Conservation (phyloP, 2,888 invertebrate species). For the Drosophila helvetica region DNA sequence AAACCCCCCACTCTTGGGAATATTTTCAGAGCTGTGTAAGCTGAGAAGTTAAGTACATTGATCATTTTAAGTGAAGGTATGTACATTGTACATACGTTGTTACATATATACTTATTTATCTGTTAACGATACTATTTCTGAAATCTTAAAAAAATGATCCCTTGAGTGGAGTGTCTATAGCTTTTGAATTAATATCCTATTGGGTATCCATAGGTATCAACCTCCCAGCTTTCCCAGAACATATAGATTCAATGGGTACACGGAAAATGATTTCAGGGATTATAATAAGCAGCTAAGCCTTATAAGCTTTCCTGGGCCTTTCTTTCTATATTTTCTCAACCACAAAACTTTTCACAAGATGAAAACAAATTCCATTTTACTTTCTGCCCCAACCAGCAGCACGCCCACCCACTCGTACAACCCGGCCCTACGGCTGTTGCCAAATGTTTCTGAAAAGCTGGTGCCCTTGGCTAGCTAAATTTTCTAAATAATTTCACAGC, state of each 20-base stretch:
- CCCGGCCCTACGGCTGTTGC: background rate
- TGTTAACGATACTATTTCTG: too few relatives aligned
- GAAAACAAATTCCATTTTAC: conserved; percentile 45
- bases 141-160: too few relatives aligned
- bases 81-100: too few relatives aligned
- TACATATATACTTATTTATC: too few relatives aligned
- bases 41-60: too few relatives aligned
- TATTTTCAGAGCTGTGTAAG: background rate
- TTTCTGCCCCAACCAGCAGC: background rate
- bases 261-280: conserved; percentile 32
- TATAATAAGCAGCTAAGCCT: conserved; percentile 36
- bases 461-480: conserved; percentile 41
- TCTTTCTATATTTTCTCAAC: conserved; percentile 8
- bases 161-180: too few relatives aligned
- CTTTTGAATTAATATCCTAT: too few relatives aligned
- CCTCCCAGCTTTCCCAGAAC: background rate
- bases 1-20: background rate
- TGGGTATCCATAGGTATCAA: too few relatives aligned
- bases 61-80: too few relatives aligned
- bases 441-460: conserved; percentile 19
- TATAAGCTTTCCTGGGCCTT: conserved; percentile 21
- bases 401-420: conserved; percentile 14
- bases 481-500: conserved; percentile 64
- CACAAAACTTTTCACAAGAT: conserved; percentile 40
- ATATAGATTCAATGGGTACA: conserved; percentile 24